Percentiles rank a stretch among this genome's conserved stretches.
Conservation (phyloP, 1,140 invertebrate species). For the Bathynomus jamesi region DNA sequence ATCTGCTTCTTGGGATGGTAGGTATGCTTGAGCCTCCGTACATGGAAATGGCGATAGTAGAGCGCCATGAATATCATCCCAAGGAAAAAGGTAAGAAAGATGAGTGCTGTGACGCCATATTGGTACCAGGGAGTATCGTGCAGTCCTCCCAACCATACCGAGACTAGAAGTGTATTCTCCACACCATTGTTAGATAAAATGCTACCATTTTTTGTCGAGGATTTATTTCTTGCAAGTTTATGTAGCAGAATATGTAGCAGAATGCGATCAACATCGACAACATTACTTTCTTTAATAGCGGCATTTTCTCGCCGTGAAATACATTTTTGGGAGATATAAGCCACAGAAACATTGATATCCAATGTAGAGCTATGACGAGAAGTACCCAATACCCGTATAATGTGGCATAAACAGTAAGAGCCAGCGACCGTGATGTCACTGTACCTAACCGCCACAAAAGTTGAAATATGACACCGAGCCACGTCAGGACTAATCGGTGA, state of each 20-base stretch:
- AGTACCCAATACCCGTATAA: constrained; percentile 75
- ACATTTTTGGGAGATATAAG: constrained; percentile 73
- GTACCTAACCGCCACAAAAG: constrained; percentile 78
- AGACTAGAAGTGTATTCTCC: constrained; percentile 69
- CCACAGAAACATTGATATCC: constrained; percentile 77
- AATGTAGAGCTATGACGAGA: constrained; percentile 68
- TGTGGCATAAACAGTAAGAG: constrained; percentile 74
- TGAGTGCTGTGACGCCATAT: constrained; percentile 52
- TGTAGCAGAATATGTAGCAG: constrained; percentile 82
- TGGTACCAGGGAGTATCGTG: constrained; percentile 50
- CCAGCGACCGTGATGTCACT: constrained; percentile 67
- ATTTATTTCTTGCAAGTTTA: constrained; percentile 74
- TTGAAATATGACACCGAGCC: constrained; percentile 79
- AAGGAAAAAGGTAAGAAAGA: constrained; percentile 59
- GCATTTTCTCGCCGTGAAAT: constrained; percentile 68
- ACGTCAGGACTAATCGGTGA: constrained; percentile 73
- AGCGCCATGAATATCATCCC: constrained; percentile 76
- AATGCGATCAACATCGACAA: constrained; percentile 69
- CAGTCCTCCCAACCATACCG: constrained; percentile 55
- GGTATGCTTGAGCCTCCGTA: constrained; percentile 44
- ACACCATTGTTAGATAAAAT: constrained; percentile 84
- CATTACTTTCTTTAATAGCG: constrained; percentile 53
- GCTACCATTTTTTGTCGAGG: constrained; percentile 71
- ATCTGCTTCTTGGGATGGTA: constrained; percentile 15
- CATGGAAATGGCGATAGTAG: constrained; percentile 71